Percentiles rank a stretch among this genome's conserved stretches.
Evolutionary conservation across 1,140 invertebrate genomes (phyloP).

Genomic region (Lanistes nyassanus): DNA sequence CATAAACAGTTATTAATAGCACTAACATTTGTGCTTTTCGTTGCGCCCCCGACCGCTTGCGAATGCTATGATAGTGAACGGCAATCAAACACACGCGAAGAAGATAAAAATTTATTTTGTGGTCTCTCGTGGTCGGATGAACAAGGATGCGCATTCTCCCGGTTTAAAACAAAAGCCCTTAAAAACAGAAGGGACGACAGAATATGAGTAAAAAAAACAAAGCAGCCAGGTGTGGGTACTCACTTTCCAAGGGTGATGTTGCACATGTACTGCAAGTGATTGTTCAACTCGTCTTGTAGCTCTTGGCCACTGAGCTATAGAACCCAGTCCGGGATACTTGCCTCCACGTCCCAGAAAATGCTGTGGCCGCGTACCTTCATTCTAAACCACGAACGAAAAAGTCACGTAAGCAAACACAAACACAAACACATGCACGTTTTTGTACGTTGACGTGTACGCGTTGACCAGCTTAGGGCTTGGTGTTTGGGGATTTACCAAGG

Average conservation of each 20-base stretch:
- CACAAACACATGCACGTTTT: background rate
- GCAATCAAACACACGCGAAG: too few relatives aligned
- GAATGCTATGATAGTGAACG: too few relatives aligned
- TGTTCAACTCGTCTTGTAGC: background rate
- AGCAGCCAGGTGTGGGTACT: too few relatives aligned
- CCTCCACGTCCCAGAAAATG: constrained; percentile 18
- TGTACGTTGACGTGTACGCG: background rate
- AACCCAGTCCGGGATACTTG: constrained; percentile 11
- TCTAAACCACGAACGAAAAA: background rate
- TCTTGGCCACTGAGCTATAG: background rate
- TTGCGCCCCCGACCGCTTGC: too few relatives aligned
- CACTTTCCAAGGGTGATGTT: constrained; percentile 3
- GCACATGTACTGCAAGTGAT: constrained; percentile 5
- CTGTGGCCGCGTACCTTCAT: constrained; percentile 16
- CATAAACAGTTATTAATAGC: too few relatives aligned
- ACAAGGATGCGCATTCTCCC: too few relatives aligned
- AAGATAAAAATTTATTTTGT: too few relatives aligned
- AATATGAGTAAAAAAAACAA: too few relatives aligned
- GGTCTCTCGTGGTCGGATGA: too few relatives aligned
- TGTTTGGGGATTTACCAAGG: background rate
- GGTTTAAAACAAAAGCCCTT: too few relatives aligned
- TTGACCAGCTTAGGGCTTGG: background rate
- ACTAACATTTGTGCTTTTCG: too few relatives aligned
- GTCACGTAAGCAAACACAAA: background rate
- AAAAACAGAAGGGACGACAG: too few relatives aligned